A percentile compares a stretch with the other conserved stretches of the same genome.
phyloP scores from a whole-genome alignment of 2,888 invertebrate species.

The Euspilapteryx auroguttella region DNA sequence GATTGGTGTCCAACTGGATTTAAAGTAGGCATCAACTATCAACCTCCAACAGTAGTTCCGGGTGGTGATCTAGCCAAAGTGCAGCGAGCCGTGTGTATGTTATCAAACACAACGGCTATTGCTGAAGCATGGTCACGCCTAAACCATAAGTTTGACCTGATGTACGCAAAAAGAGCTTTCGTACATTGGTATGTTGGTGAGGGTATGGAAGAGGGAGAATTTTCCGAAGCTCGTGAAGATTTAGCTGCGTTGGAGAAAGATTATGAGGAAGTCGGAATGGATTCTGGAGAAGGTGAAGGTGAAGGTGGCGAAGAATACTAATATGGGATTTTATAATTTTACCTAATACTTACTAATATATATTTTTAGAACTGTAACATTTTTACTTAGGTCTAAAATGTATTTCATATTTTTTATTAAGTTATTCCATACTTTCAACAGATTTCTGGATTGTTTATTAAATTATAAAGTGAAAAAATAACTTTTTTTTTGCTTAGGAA shows the following conservation, averaged over 20 bases:
- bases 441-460: too few species aligned
- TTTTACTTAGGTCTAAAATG: too few species aligned
- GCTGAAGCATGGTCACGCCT: conserved; percentile 97
- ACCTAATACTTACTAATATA: too few species aligned
- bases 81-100: conserved; percentile 93
- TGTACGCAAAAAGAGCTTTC: conserved; percentile 96
- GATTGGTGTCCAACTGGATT: too few species aligned
- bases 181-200: conserved; percentile 93
- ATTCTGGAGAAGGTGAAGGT: conserved; percentile 78
- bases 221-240: conserved; percentile 73
- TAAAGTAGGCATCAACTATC: conserved; percentile 87
- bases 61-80: conserved; percentile 92
- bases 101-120: conserved; percentile 95
- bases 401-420: too few species aligned
- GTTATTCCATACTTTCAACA: too few species aligned
- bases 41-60: conserved; percentile 83
- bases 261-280: conserved; percentile 86
- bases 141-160: conserved; percentile 93
- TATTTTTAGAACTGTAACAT: too few species aligned
- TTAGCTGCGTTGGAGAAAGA: conserved; percentile 77
- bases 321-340: too few species aligned
- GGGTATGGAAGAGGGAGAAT: conserved; percentile 85
- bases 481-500: too few species aligned
- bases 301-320: conserved; percentile 81
- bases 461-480: too few species aligned